Base-by-base conservation (phyloP, 1,140 invertebrate species). In the Sinella curviseta region DNA sequence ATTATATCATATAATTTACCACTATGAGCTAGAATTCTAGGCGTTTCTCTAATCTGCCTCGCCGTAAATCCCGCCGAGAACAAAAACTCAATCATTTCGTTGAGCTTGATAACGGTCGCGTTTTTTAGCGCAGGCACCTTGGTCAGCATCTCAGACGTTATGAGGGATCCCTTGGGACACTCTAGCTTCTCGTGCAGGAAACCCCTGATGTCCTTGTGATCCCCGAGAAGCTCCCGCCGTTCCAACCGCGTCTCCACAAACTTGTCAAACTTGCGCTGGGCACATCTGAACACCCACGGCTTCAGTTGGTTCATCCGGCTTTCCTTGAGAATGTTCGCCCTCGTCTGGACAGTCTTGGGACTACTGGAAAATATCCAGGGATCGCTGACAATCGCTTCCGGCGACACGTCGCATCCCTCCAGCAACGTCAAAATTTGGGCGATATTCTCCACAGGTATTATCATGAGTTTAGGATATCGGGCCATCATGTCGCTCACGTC, bases 281-380 rank as follows among this genome's bases (percentile, higher is more conserved):
- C 84, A 74, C 87, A 89, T 26, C 89, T 85, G 14, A 90, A 85
- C 88, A 90, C 89, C 89, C 89, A 90, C 0, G 89, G 89, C 85
- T 89, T 90, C 3, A 89, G 84, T 77, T 85, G 86, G 39, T 85
- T 85, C 28, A 90, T 85, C 24, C 88, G 86, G 24, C 86, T 85
- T 26, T 85, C 78, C 81, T 86, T 86, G 0, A 86, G 87, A 2
- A 84, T 82, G 73, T 86, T 83, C 31, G 90, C 78, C 1, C 89
- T 85, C 39, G 86, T 12, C 78, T 85, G 80, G 24, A 89, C 86
- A 0, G 83, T 83, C 24, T 86, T 80, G 2, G 85, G 79, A 28
- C 84, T 87, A 81, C 89, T 89, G 16, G 85, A 86, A 76, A 90
- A 88, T 8, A 88, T 86, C 88, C 88, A 90, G 1, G 88, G 84